Evolutionary conservation across 1,140 invertebrate genomes (phyloP).

Genomic region (Panonychus citri): DNA sequence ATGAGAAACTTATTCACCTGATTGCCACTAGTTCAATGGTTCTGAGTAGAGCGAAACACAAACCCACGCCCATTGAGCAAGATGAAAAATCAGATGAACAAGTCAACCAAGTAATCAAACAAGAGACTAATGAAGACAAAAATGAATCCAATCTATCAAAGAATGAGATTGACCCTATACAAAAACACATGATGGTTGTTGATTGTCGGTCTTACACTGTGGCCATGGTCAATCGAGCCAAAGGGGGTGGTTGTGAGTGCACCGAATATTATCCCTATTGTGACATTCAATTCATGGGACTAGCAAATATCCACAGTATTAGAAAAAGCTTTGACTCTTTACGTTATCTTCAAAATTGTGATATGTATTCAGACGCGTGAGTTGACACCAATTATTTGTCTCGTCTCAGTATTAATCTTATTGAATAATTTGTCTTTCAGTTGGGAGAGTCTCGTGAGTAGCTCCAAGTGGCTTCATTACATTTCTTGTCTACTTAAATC

Average conservation of each 20-base stretch:
- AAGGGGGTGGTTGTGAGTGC: slow-evolving; percentile 86
- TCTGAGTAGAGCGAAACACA: background rate
- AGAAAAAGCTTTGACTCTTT: slow-evolving; percentile 36
- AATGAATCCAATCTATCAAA: background rate
- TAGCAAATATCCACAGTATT: slow-evolving; percentile 88
- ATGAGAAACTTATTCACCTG: slow-evolving; percentile 62
- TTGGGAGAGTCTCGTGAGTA: slow-evolving; percentile 64
- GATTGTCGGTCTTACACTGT: slow-evolving; percentile 85
- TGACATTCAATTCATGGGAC: slow-evolving; percentile 87
- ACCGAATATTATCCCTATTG: slow-evolving; percentile 78
- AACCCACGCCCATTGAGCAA: no score
- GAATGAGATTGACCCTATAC: background rate
- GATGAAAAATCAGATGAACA: no score
- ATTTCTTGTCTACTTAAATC: slow-evolving; percentile 56
- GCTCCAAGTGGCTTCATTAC: slow-evolving; percentile 69
- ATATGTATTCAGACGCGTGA: no score
- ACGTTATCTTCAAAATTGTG: background rate
- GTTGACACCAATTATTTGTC: no score
- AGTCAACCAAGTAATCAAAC: no score
- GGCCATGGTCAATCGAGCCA: slow-evolving; percentile 76
- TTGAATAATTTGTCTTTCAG: slow-evolving; percentile 25
- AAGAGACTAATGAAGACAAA: background rate
- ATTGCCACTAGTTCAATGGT: slow-evolving; percentile 49
- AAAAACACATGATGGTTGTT: slow-evolving; percentile 67
- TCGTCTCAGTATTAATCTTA: background rate